phyloP scores from a whole-genome alignment of 2,888 invertebrate species.

The Diabrotica balteata region DNA sequence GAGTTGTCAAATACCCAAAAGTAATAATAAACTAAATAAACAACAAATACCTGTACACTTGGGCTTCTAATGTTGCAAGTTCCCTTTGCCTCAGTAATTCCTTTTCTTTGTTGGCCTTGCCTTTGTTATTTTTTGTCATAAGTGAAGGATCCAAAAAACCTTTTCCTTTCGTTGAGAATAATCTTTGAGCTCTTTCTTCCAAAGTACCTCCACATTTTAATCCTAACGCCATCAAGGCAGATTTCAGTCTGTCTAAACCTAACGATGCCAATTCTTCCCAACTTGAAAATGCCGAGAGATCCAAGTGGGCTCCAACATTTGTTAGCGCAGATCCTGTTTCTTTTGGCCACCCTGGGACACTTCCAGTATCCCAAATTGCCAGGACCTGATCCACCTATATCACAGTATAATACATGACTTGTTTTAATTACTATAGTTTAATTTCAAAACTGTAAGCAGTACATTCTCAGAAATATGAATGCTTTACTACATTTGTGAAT shows the following conservation, averaged over 20 bases:
- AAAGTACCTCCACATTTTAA: constrained; percentile 98
- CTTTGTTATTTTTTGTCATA: constrained; percentile 88
- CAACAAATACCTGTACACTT: constrained; percentile 74
- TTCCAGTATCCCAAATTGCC: constrained; percentile 86
- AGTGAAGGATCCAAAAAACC: constrained; percentile 90
- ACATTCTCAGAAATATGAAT: too few species aligned
- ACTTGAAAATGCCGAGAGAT: constrained; percentile 97
- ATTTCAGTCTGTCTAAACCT: constrained; percentile 96
- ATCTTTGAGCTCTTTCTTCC: constrained; percentile 94
- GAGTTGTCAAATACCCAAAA: not conserved
- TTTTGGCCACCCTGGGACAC: constrained; percentile 96
- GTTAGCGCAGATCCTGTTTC: constrained; percentile 93
- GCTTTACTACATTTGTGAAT: too few species aligned
- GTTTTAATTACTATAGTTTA: too few species aligned
- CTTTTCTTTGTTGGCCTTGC: constrained; percentile 68
- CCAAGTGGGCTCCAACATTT: constrained; percentile 95
- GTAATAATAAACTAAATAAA: constrained; percentile 3
- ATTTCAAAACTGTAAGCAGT: too few species aligned
- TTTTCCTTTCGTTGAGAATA: constrained; percentile 95
- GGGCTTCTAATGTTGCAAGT: constrained; percentile 86
- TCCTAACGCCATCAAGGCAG: constrained; percentile 94
- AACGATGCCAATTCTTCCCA: constrained; percentile 97
- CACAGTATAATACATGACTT: too few species aligned
- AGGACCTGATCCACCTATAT: constrained; percentile 76
- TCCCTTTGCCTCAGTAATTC: constrained; percentile 82